Evolutionary conservation across 2,797 vertebrate species (phyloP), one percentile per base, ranked within the genome.

Genomic region (Lepus townsendii): DNA sequence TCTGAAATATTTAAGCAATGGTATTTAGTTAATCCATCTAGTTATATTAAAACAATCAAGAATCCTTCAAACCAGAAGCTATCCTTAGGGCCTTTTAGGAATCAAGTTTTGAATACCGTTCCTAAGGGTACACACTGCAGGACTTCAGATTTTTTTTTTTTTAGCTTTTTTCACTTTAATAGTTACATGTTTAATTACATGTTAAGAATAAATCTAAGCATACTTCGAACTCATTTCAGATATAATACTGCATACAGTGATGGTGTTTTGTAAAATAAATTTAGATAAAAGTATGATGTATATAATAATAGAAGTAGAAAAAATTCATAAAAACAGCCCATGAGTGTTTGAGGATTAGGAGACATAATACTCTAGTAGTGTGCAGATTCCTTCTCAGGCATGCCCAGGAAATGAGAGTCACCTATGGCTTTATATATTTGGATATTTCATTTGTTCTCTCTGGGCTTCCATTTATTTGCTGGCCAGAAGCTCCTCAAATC

Each of bases 151-250:
- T 32, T 60, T 22, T 82, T 35, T 35, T 35, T 35, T 35, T 35
- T 77, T 60, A 86, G 52, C 22, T 65, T 13, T 86, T 80, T 72
- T 32, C 71, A 78, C 52, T 87, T 90, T 84, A 95, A 80, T 83
- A 91, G 42, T 63, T 54, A 26, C 6, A 66, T n/a, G 38, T 54
- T 91, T 85, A 50, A 76, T 54, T 62, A 13, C 20, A 82, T 42
- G 26, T 83, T 62, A 72, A 50, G 32, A 83, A 85, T 93, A 92
- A 91, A 77, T 14, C 62, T 76, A 95, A 88, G 17, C 60, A 50
- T 66, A 24, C 38, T 78, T 54, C 71, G 83, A 65, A 79, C 17
- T 6, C 54, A 80, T 52, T 66, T 77, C 57, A 66, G 52, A 86
- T 66, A 77, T 82, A 62, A 82, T 82, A 73, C 27, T 83, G 35